Conservation (phyloP, 2,888 invertebrate genomes). For the Platycheirus rosarum region DNA sequence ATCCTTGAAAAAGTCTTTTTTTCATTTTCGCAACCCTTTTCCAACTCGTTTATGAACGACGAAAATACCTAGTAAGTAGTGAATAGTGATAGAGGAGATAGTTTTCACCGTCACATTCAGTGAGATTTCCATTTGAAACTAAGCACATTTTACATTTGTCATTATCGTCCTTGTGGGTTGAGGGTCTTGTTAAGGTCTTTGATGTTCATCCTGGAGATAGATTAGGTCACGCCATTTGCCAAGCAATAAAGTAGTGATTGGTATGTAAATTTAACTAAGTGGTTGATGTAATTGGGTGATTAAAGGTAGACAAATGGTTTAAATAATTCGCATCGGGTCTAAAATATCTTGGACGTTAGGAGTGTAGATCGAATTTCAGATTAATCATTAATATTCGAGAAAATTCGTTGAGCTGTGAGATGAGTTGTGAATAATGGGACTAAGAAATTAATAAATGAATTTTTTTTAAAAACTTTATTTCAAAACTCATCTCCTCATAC, state of each 20-base stretch:
- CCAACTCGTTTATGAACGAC: constrained; percentile 68
- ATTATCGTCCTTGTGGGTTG: constrained; percentile 40
- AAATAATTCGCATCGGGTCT: no score
- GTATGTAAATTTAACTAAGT: constrained; percentile 73
- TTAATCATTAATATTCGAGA: no score
- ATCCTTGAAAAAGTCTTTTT: constrained; percentile 43
- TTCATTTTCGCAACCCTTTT: constrained; percentile 30
- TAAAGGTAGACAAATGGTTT: constrained; percentile 70
- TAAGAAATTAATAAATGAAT: no score
- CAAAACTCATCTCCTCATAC: no score
- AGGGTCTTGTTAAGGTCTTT: constrained; percentile 23
- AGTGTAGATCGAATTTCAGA: no score
- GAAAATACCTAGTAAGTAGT: not conserved
- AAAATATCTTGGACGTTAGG: no score
- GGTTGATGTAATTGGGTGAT: constrained; percentile 71
- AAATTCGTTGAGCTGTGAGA: no score
- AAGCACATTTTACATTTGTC: constrained; percentile 72
- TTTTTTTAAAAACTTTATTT: no score
- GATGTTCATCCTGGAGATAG: constrained; percentile 22
- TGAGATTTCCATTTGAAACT: constrained; percentile 74
- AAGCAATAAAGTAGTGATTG: constrained; percentile 34
- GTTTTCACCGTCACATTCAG: constrained; percentile 64
- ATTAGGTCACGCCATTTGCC: constrained; percentile 20
- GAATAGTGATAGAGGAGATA: constrained; percentile 52
- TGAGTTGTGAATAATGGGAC: no score